phyloP scores from a whole-genome alignment of 1,140 invertebrate species.

The Pomacea maculata region DNA sequence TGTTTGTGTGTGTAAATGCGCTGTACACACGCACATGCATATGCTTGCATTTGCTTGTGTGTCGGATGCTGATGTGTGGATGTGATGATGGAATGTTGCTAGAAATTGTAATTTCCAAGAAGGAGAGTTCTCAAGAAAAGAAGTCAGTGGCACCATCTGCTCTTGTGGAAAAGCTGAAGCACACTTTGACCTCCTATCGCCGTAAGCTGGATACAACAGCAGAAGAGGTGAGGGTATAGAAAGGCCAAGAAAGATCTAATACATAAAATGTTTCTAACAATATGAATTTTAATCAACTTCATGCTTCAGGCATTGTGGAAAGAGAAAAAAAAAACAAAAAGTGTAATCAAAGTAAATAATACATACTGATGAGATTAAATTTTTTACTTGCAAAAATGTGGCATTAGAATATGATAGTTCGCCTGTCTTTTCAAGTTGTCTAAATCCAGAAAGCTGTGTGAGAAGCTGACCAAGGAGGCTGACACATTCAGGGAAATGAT shows the following conservation, averaged over 20 bases:
- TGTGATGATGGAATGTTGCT: no score
- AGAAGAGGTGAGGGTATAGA: slow-evolving; percentile 49
- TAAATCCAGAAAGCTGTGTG: slow-evolving; percentile 50
- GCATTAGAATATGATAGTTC: no score
- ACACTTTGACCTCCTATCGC: slow-evolving; percentile 48
- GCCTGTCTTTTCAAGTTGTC: slow-evolving; percentile 30
- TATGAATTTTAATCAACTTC: no score
- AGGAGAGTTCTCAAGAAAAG: slow-evolving; percentile 40
- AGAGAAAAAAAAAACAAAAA: no score
- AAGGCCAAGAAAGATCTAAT: background rate
- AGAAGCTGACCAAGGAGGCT: slow-evolving; percentile 52
- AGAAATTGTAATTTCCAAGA: slow-evolving; percentile 12
- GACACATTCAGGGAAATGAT: slow-evolving; percentile 57
- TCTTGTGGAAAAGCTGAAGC: slow-evolving; percentile 51
- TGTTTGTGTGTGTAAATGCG: no score
- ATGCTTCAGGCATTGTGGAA: no score
- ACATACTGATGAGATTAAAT: no score
- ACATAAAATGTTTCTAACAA: background rate
- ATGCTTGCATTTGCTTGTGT: no score
- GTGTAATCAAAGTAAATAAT: no score
- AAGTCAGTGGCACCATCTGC: slow-evolving; percentile 44
- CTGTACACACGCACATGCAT: no score
- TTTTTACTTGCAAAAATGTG: no score
- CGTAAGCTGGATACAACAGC: slow-evolving; percentile 48
- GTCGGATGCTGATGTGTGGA: no score